A percentile compares a stretch with the other conserved stretches of the same genome.
Evolutionary conservation across 1,140 invertebrate genomes (phyloP).

Genomic region (Pseudomyrmex concolor): DNA sequence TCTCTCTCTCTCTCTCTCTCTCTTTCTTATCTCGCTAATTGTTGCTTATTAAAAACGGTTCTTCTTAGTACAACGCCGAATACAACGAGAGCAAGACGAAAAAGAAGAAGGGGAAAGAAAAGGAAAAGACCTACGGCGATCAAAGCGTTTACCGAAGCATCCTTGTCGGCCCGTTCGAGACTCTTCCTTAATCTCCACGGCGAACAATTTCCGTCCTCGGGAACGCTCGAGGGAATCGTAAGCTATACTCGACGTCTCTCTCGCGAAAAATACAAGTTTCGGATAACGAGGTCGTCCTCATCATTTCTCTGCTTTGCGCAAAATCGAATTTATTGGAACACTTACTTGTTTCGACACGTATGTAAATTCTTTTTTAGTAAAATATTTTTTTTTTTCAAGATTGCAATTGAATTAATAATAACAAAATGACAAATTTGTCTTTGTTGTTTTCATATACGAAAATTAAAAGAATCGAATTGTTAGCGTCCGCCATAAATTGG

Average conservation of each 20-base stretch:
- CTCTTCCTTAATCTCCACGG: conserved; percentile 53
- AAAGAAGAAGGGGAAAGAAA: background rate
- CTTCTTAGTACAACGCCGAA: conserved; percentile 54
- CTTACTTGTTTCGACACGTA: too few species aligned
- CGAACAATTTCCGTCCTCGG: conserved; percentile 52
- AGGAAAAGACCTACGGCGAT: conserved; percentile 1
- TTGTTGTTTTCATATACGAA: background rate
- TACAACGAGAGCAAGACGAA: background rate
- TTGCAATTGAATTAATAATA: background rate
- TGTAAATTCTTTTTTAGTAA: too few species aligned
- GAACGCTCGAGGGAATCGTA: conserved; percentile 33
- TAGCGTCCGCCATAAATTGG: conserved; percentile 10
- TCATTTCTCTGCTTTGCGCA: background rate
- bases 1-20: background rate
- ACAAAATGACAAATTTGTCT: too few species aligned
- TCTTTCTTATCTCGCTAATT: conserved; percentile 76
- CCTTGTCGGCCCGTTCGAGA: background rate
- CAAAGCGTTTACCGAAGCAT: conserved; percentile 44
- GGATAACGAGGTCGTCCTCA: conserved; percentile 14
- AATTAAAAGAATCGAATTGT: conserved; percentile 39
- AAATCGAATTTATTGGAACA: background rate
- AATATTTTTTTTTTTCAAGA: too few species aligned
- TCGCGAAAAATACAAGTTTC: conserved; percentile 44
- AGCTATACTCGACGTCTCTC: conserved; percentile 37
- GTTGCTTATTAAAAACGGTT: conserved; percentile 84